These are phyloP conservation scores for Rhinophrynus dorsalis DNA, from an alignment of 2,797 vertebrate species.

Conservation along the genomic window DNA sequence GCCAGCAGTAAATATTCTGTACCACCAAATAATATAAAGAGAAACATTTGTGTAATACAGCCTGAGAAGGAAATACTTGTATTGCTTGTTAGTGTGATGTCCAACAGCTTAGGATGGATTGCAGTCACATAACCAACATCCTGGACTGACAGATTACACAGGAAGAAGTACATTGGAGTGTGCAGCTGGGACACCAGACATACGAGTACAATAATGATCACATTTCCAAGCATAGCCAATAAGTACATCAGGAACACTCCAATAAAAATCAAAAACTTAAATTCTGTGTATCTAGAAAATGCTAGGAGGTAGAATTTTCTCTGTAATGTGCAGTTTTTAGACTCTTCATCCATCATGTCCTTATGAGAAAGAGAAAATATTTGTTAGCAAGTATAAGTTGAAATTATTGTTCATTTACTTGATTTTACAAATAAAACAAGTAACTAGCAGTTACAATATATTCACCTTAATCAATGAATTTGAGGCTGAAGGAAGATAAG, in stretches of 20 bases:
- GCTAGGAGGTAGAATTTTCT: background rate
- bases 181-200: slow-evolving; percentile 3
- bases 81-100: slow-evolving; percentile 3
- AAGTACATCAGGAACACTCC: slow-evolving; percentile 5
- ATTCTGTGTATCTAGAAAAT: background rate
- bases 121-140: background rate
- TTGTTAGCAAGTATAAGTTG: too few relatives aligned
- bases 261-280: background rate
- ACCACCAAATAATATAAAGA: background rate
- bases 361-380: too few relatives aligned
- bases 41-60: slow-evolving; percentile 17
- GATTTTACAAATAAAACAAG: too few relatives aligned
- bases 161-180: slow-evolving; percentile 27
- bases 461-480: too few relatives aligned
- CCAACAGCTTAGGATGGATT: slow-evolving; percentile 5
- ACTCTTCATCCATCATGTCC: too few relatives aligned
- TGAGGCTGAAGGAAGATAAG: too few relatives aligned
- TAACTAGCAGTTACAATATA: too few relatives aligned
- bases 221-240: background rate
- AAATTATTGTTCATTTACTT: too few relatives aligned
- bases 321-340: too few relatives aligned
- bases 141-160: background rate
- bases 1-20: slow-evolving; percentile 6
- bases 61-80: background rate
- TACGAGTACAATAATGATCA: background rate